Evolutionary conservation across 2,888 invertebrate genomes (phyloP), one percentile per base, ranked within the genome.

Genomic region (Deilephila elpenor): DNA sequence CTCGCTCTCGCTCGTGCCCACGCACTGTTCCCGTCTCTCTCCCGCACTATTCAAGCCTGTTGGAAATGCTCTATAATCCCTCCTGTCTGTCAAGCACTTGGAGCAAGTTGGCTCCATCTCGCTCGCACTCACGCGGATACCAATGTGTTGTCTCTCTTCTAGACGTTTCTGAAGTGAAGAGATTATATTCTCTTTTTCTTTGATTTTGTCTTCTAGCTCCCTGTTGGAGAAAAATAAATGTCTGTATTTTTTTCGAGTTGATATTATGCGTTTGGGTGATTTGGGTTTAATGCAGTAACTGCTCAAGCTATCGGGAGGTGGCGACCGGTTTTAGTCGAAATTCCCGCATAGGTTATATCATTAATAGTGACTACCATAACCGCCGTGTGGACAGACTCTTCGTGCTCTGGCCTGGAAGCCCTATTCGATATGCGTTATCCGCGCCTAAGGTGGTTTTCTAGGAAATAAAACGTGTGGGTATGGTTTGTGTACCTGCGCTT

Each of bases 121-220:
- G 71, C 75, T 79, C 70, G 75, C 62, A 75, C 80, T 74, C 56
- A 75, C 56, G 70, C 59, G 75, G 20, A 74, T 77, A 5, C 73
- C 59, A 44, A 71, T 73, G 59, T 70, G 75, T 59, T 77, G 76
- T 51, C 60, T 78, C 60, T 74, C 78, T 71, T 77, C 77, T 17
- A 88, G 59, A 11, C 81, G 82, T 14, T 76, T 76, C 56, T 83
- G 84, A 3, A 93, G 77, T 1, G 74, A 67, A 3, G 76, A 70
- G 59, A 93, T 84, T 11, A 84, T 59, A 0, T 75, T 73, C 17
- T 90, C 87, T 74, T 91, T 91, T 70, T 85, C 82, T 76, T 86
- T 85, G 20, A 92, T 86, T 64, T 79, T 81, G 5, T 84, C 78
- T 74, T 90, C 88, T 83, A 88, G 89, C 61, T 88, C 86, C 67